These are phyloP conservation scores for Ichneumon xanthorius DNA, from an alignment of 2,888 invertebrate genomes.

Conservation along the genomic window DNA sequence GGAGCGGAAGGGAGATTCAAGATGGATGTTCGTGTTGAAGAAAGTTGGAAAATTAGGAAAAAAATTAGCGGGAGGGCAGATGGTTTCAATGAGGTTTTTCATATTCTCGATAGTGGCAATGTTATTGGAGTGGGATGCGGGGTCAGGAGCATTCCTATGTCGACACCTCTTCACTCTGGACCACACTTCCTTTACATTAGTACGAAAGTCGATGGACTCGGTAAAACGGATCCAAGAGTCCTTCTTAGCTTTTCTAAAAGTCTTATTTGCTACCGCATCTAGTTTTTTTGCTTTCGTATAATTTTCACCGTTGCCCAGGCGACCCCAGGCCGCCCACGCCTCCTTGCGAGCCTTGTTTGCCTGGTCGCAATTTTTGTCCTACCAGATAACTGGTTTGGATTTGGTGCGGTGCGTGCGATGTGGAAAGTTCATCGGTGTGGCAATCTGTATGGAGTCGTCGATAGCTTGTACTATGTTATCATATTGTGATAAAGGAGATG, in stretches of 20 bases:
- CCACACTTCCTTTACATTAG: neutral
- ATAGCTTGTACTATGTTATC: neutral
- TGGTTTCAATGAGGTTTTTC: neutral
- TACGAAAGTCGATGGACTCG: conserved; percentile 3
- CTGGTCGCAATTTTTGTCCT: neutral
- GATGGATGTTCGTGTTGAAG: neutral
- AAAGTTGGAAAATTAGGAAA: neutral
- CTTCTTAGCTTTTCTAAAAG: neutral
- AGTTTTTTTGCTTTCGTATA: neutral
- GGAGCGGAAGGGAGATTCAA: neutral
- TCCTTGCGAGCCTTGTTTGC: neutral
- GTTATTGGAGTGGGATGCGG: neutral
- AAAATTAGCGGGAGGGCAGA: too few relatives aligned
- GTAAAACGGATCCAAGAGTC: neutral
- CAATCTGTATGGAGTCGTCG: neutral
- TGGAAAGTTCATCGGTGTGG: neutral
- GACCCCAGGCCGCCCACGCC: neutral
- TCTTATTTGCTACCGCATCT: neutral
- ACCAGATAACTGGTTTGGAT: conserved; percentile 4
- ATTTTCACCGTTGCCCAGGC: neutral
- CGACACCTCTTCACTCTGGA: neutral
- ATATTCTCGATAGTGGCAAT: conserved; percentile 1
- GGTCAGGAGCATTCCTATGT: neutral
- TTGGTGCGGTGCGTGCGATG: neutral
- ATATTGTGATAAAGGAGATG: neutral